Base-by-base conservation (phyloP, 2,888 invertebrate genomes). In the Nemoura dubitans region DNA sequence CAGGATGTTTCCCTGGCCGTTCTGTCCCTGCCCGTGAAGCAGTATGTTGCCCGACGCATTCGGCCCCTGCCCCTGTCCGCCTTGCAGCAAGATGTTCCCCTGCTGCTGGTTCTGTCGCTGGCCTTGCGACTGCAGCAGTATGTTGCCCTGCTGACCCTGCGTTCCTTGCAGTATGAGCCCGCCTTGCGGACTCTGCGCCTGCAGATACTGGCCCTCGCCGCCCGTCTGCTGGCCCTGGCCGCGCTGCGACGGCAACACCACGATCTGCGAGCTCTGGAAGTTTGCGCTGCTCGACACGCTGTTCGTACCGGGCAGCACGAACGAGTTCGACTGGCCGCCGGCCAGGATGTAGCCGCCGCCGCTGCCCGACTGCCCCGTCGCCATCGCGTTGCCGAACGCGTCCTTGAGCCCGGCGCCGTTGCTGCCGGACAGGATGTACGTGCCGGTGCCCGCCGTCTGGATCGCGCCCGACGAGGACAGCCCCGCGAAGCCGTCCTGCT, bases 341-440 rank as follows among this genome's bases (percentile, higher is more conserved):
- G 84, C 27, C 27, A 84, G 84, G 25, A 84, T 84, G 84, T 84
- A 84, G 3, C 83, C 83, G 43, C 36, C 43, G 42, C 42, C 42
- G 59, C 28, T 25, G 21, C 21, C 14, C 14, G 14, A 7, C 76
- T 26, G 59, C 21, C 5, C 84, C 59, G 84, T 25, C 43, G 83
- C 2, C 2, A 59, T 7, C n/a, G 85, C 80, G 85, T 87, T 87
- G 26, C 87, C 80, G 81, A 87, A 85, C 10, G 87, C 85, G 81
- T 87, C 87, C 36, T 87, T 87, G 16, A 86, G 16, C 59, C 81
- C 85, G 29, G 42, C 80, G 21, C 16, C 10, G 21, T 43, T 83
- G 25, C 43, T 76, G 10, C 81, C 82, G 6, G 87, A 85, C n/a
- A 87, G 82, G 26, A 86, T 86, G 85, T 85, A 86, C n/a, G 82